Evolutionary conservation across 2,797 vertebrate species (phyloP).

Genomic region (Crocodylus rhombifer): DNA sequence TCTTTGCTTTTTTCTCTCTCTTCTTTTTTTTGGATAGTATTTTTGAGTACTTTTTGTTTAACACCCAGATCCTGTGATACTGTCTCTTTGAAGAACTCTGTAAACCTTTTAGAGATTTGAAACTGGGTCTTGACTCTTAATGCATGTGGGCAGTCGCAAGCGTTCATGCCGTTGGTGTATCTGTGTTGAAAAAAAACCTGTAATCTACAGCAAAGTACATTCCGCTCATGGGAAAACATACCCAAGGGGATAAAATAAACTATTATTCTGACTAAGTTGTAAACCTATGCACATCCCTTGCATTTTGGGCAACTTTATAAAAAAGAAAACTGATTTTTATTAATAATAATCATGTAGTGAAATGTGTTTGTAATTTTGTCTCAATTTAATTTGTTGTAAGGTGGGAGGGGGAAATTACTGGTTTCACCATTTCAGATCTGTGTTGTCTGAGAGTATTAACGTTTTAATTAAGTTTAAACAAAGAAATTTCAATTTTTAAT

Average conservation of each 20-base stretch:
- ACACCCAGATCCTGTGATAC: slow-evolving; percentile 88
- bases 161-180: slow-evolving; percentile 94
- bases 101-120: slow-evolving; percentile 93
- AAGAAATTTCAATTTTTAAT: slow-evolving; percentile 91
- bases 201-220: slow-evolving; percentile 92
- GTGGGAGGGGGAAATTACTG: slow-evolving; percentile 85
- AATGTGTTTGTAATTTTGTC: slow-evolving; percentile 96
- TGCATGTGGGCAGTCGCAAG: slow-evolving; percentile 99
- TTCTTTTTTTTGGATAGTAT: slow-evolving; percentile 78
- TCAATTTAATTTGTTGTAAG: slow-evolving; percentile 91
- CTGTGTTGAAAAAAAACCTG: slow-evolving; percentile 89
- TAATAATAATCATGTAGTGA: slow-evolving; percentile 95
- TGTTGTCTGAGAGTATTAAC: slow-evolving; percentile 96
- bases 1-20: slow-evolving; percentile 68
- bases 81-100: slow-evolving; percentile 97
- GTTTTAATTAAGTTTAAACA: slow-evolving; percentile 90
- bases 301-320: slow-evolving; percentile 95
- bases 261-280: slow-evolving; percentile 85
- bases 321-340: slow-evolving; percentile 90
- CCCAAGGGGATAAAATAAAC: slow-evolving; percentile 87
- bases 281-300: slow-evolving; percentile 97
- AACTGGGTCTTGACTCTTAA: slow-evolving; percentile 95
- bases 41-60: slow-evolving; percentile 84
- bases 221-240: slow-evolving; percentile 91
- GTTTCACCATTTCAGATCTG: slow-evolving; percentile 93